phyloP scores from a whole-genome alignment of 2,888 invertebrate genomes.

The Psylliodes chrysocephalus region DNA sequence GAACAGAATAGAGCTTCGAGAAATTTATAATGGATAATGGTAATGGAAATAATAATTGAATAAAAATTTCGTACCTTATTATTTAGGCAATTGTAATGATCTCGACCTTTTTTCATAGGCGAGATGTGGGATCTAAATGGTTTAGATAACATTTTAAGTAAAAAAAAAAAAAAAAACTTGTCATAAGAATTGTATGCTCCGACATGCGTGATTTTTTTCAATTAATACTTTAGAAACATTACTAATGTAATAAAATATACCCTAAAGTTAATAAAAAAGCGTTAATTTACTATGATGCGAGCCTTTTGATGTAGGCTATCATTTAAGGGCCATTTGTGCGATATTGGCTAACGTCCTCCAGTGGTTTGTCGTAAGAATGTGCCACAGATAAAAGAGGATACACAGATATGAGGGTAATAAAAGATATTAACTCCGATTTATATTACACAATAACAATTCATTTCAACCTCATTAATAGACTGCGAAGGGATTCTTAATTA shows the following conservation, averaged over 20 bases:
- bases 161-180: no score
- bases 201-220: no score
- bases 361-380: conserved; percentile 45
- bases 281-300: not conserved
- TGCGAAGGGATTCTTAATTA: conserved; percentile 31
- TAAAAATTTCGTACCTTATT: no score
- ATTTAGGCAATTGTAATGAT: no score
- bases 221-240: no score
- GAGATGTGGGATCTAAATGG: no score
- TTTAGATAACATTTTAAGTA: no score
- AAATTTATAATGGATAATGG: not conserved
- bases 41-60: no score
- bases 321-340: conserved; percentile 47
- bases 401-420: conserved; percentile 45
- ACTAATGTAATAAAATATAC: no score
- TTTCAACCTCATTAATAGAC: conserved; percentile 33
- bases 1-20: not conserved
- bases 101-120: no score
- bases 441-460: conserved; percentile 39
- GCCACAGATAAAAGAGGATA: conserved; percentile 38
- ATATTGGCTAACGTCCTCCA: conserved; percentile 46
- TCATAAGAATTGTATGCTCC: no score
- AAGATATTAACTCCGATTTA: conserved; percentile 42
- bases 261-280: not conserved
- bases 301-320: conserved; percentile 37